Conservation (phyloP, 2,888 invertebrate genomes). For the Cetonia aurata region DNA sequence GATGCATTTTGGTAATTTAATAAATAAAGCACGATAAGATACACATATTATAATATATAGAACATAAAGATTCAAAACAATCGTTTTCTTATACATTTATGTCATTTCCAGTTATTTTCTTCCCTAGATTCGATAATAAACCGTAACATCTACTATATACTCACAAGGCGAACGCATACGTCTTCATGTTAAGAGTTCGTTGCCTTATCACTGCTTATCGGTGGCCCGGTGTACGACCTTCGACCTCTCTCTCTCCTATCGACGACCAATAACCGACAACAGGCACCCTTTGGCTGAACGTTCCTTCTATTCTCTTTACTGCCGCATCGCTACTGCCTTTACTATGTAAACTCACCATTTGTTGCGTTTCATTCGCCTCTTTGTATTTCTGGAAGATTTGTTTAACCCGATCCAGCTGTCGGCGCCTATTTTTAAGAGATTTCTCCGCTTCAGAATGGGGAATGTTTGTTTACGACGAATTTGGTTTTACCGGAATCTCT, state of each 20-base stretch:
- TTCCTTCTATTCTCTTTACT: not conserved
- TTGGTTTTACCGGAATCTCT: conserved; percentile 39
- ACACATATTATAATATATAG: too few relatives aligned
- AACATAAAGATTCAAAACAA: too few relatives aligned
- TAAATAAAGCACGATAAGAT: too few relatives aligned
- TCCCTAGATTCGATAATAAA: conserved; percentile 4
- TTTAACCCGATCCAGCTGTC: conserved; percentile 42
- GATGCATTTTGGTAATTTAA: too few relatives aligned
- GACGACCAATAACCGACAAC: not conserved
- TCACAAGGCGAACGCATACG: not conserved
- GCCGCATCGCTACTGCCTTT: not conserved
- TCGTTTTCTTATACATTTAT: too few relatives aligned
- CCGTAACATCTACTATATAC: not conserved
- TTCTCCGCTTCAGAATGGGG: not conserved
- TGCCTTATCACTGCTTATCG: conserved; percentile 28
- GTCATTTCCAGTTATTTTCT: too few relatives aligned
- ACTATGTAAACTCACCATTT: conserved; percentile 26
- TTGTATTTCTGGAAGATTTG: conserved; percentile 41
- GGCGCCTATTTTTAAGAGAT: conserved; percentile 42
- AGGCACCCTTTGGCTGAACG: not conserved
- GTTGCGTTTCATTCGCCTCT: conserved; percentile 36
- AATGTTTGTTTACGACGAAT: conserved; percentile 37
- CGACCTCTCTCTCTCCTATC: conserved; percentile 15
- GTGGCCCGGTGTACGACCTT: conserved; percentile 14
- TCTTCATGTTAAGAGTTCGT: not conserved